These are phyloP conservation scores for Anthonomus grandis DNA, from an alignment of 1,140 invertebrate genomes.

Conservation along the genomic window DNA sequence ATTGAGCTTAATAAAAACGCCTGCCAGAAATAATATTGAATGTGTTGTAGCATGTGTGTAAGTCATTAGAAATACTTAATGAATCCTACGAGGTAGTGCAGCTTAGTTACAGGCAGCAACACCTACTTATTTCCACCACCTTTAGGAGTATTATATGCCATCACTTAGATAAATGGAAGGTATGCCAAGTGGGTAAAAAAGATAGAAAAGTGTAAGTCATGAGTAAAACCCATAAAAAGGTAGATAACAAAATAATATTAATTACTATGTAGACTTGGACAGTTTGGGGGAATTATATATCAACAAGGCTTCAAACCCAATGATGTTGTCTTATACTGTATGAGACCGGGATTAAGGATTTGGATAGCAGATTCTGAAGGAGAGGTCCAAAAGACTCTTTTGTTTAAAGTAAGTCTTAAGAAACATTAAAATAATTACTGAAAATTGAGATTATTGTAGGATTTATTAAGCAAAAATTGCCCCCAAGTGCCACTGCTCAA, in stretches of 20 bases:
- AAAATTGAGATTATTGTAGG: slow-evolving; percentile 27
- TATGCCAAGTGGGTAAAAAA: slow-evolving; percentile 78
- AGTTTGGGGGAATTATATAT: slow-evolving; percentile 63
- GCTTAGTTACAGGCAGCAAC: slow-evolving; percentile 73
- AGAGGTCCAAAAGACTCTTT: slow-evolving; percentile 76
- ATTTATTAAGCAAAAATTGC: slow-evolving; percentile 47
- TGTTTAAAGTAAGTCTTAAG: slow-evolving; percentile 66
- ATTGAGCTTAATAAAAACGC: slow-evolving; percentile 26
- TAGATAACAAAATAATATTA: too few relatives aligned
- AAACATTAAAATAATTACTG: background rate
- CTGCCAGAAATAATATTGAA: slow-evolving; percentile 8
- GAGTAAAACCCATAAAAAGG: too few relatives aligned
- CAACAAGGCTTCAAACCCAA: slow-evolving; percentile 54
- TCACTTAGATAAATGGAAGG: slow-evolving; percentile 60
- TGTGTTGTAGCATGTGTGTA: slow-evolving; percentile 70
- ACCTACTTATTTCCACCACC: slow-evolving; percentile 74
- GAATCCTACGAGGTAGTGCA: slow-evolving; percentile 83
- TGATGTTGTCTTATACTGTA: slow-evolving; percentile 65
- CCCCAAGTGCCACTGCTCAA: slow-evolving; percentile 67
- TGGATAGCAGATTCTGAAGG: slow-evolving; percentile 77
- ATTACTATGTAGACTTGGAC: slow-evolving; percentile 59
- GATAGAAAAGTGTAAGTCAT: slow-evolving; percentile 74
- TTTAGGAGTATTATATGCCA: slow-evolving; percentile 77
- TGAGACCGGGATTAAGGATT: slow-evolving; percentile 72
- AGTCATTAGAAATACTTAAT: slow-evolving; percentile 76